Base-by-base conservation (phyloP, 2,113 vertebrate genomes). In the Paracyprichromis sp. region DNA sequence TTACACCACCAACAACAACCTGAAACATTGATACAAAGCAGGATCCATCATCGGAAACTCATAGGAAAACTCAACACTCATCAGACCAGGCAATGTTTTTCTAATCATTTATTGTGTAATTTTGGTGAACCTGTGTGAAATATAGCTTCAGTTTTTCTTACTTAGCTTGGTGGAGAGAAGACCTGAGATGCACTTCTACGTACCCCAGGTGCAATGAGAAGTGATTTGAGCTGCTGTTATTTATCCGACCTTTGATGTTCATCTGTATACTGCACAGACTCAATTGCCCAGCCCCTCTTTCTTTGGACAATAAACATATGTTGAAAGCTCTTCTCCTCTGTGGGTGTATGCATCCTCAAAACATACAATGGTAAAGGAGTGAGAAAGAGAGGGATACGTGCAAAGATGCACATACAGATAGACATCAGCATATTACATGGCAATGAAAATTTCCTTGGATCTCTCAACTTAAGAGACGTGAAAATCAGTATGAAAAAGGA, bases 11-110 rank as follows among this genome's bases (percentile, higher is more conserved):
- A 73, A 16, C 66, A 71, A 66, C 61, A 40, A 40, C 63, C 63
- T 13, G 19, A 69, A 69, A 21, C 19, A 21, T 1, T 8, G 34
- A 40, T 69, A 40, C 2, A 2, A 14, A 21, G 19, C 34, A 69
- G 19, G 63, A 69, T 43, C 8, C 13, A 73, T 0, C 66, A 73
- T 73, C 0, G 0, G 1, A 4, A 43, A 43, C n/a, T 45, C n/a
- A 24, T 43, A 71, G 13, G 19, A 16, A 43, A 71, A 3, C 38
- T 43, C n/a, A 16, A 2, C 12, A 43, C 36, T 71, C 8, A 4
- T 16, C 38, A 71, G 38, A 71, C n/a, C n/a, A 43, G n/a, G 36
- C n/a, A 43, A 16, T 24, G 38, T 6, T 40, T 71, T 71, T 43
- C 2, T 16, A 43, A 43, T 16, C 8, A 26, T 45, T 24, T 73